Base-by-base conservation (phyloP, 2,888 invertebrate species). In the Phengaris arion region DNA sequence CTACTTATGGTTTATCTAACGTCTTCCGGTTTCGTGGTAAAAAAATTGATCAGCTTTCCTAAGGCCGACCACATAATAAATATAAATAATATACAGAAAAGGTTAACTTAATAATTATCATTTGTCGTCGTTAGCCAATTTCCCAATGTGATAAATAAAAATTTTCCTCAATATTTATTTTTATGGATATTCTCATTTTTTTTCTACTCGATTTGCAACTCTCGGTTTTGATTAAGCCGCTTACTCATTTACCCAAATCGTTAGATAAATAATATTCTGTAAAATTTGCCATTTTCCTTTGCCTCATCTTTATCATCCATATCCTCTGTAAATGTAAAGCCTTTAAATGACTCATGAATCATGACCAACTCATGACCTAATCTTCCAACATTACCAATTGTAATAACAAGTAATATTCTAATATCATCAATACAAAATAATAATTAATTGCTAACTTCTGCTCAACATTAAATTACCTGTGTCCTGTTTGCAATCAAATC, bases 41-140 rank as follows among this genome's bases (percentile, higher is more conserved):
- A 83, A 35, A 79, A 85, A 85, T 83, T 84, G 83, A 81, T 84
- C 81, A 79, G 89, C 90, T 89, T 90, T 90, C 89, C 78, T 90
- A 87, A 93, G 92, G 92, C 84, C 92, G 83, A 85, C 90, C 78
- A 79, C 90, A 86, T 87, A 84, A 89, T 92, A 90, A 92, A 91
- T 89, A 22, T 22, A 22, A 22, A 22, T 6, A 70, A 51, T 51
- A 70, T n/a, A 10, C 70, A 70, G 5, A 51, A 70, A 70, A 70
- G 70, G 51, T 70, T 51, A 70, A 51, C 2, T 35, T 35, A 70
- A 15, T 70, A 70, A 22, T 70, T 15, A 70, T 22, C 15, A 51
- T 48, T 48, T 51, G 10, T 51, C 51, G 64, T 64, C 64, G 35
- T 64, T 64, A 45, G 13, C 12, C 6, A 12, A 22, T 70, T 15